Evolutionary conservation across 2,888 invertebrate genomes (phyloP).

Genomic region (Apocheima hispidaria): DNA sequence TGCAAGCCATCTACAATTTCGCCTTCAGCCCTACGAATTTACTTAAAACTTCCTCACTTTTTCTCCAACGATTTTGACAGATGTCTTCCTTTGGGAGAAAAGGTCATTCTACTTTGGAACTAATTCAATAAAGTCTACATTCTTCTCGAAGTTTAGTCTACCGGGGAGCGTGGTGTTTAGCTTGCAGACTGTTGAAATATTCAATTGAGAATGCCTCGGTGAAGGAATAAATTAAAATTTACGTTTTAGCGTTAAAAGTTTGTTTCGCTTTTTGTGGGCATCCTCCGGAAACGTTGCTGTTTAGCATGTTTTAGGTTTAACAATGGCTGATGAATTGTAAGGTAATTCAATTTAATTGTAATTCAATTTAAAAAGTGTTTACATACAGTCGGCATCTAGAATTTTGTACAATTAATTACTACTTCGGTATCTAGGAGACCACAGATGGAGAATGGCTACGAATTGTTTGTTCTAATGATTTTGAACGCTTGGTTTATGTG

Average conservation of each 20-base stretch:
- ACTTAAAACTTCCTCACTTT: conserved; percentile 50
- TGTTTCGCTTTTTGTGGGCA: neutral
- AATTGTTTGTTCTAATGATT: no score
- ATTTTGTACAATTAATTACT: no score
- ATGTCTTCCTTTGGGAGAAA: conserved; percentile 54
- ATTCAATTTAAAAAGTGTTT: no score
- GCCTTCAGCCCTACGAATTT: conserved; percentile 44
- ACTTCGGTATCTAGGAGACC: no score
- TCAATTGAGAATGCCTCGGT: conserved; percentile 19
- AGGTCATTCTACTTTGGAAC: conserved; percentile 51
- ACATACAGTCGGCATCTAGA: no score
- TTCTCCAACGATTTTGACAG: conserved; percentile 56
- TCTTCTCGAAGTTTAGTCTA: conserved; percentile 36
- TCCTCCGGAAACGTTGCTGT: neutral
- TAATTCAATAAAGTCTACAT: conserved; percentile 53
- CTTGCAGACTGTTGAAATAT: conserved; percentile 21
- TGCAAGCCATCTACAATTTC: conserved; percentile 46
- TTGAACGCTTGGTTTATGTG: no score
- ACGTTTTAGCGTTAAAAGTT: conserved; percentile 12
- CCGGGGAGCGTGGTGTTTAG: conserved; percentile 27
- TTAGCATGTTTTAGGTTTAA: neutral
- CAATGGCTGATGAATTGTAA: no score
- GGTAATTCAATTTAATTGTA: no score
- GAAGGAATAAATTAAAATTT: conserved; percentile 8
- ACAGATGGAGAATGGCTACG: no score